Base-by-base conservation (phyloP, 2,888 invertebrate species). In the Hemithea aestivaria region DNA sequence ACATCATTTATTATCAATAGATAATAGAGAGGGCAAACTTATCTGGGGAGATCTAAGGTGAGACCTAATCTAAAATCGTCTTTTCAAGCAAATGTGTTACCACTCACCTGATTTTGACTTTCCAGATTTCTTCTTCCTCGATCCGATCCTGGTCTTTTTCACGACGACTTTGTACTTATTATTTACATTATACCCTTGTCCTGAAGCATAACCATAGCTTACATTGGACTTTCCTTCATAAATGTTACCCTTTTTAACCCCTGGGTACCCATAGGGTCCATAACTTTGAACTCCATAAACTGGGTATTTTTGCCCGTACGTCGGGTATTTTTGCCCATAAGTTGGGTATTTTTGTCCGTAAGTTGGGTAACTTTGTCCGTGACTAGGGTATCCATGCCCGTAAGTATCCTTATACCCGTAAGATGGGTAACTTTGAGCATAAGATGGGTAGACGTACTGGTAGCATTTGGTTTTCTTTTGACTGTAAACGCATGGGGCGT, bases 141-240 rank as follows among this genome's bases (percentile, higher is more conserved):
- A 55, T 0, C 62, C 61, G 1, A 59, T 51, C 34, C 63, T 68
- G 1, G 68, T 73, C 42, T 74, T 80, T 51, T 71, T 73, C 3
- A 81, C 68, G 1, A 85, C 76, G 0, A 85, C 60, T 40, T 82
- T 79, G 22, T 74, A 70, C 25, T 67, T 74, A 36, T 73, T 68
- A 32, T 75, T 78, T 0, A 69, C 54, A 20, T 68, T 71, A 30
- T 73, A 72, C 1, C 74, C 63, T 36, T 81, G 79, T 1, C 57
- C 67, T 0, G 75, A 69, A 0, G 79, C 80, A 28, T 84, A 58
- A 0, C 58, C 63, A 8, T 66, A 56, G 1, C 57, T 56, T 1
- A 52, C n/a, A 29, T 60, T 56, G 2, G 53, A 53, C 9, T 45
- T 69, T 0, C 44, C 39, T 22, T 66, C 66, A 32, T 75, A 66